Conservation (phyloP, 1,140 invertebrate genomes). For the Bradynema listronoti region DNA sequence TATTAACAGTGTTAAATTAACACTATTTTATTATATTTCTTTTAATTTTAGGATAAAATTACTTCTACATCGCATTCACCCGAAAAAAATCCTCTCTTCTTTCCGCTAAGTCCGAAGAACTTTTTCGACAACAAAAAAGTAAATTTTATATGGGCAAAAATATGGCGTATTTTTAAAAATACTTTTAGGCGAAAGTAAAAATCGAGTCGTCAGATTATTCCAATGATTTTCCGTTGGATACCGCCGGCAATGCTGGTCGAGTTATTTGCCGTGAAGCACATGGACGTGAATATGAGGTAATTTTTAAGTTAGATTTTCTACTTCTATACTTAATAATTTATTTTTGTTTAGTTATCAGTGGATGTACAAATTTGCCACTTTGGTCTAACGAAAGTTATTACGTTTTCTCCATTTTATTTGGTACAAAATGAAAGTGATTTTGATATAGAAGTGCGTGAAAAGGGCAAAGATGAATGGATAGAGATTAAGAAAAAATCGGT, state of each 20-base stretch:
- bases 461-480: constrained; percentile 51
- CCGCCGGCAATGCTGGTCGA: constrained; percentile 83
- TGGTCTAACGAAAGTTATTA: constrained; percentile 88
- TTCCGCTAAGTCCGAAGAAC: constrained; percentile 15
- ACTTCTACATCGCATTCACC: constrained; percentile 12
- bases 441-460: constrained; percentile 73
- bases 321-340: background rate
- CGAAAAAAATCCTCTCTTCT: constrained; percentile 19
- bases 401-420: constrained; percentile 88
- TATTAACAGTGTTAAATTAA: background rate
- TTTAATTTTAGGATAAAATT: constrained; percentile 10
- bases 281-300: constrained; percentile 58
- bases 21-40: too few species aligned
- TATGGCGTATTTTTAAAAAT: background rate
- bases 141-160: background rate
- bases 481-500: constrained; percentile 43
- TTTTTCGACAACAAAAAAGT: constrained; percentile 13
- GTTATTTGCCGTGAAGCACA: constrained; percentile 67
- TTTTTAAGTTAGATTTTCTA: background rate
- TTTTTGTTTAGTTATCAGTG: constrained; percentile 72
- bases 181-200: constrained; percentile 19
- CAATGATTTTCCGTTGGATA: constrained; percentile 90
- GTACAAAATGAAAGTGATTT: constrained; percentile 74
- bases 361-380: constrained; percentile 81
- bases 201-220: constrained; percentile 56